phyloP scores from a whole-genome alignment of 2,113 vertebrate genomes.

The Cheirogaleus medius region DNA sequence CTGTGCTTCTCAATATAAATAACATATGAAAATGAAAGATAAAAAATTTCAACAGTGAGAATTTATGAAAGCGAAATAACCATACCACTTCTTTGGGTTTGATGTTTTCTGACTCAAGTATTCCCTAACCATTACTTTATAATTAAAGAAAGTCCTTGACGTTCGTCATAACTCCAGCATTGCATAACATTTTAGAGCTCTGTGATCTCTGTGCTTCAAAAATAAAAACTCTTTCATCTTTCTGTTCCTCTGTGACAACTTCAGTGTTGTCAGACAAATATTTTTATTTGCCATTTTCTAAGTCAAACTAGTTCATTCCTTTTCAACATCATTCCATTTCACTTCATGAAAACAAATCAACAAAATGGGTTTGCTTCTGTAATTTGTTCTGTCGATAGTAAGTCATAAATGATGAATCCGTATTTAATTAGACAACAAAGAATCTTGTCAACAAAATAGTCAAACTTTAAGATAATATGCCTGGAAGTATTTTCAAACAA shows the following conservation, averaged over 20 bases:
- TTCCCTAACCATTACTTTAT: not conserved
- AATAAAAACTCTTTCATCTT: not conserved
- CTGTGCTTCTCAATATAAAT: not conserved
- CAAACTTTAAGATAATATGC: not conserved
- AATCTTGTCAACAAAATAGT: not conserved
- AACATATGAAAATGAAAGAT: not conserved
- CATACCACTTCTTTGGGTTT: not conserved
- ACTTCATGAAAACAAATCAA: not conserved
- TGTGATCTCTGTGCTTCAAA: not conserved
- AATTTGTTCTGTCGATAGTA: not conserved
- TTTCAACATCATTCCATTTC: not conserved
- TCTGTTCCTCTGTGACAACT: not conserved
- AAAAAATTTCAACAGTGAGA: not conserved
- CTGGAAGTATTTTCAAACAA: not conserved
- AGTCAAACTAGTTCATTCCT: not conserved
- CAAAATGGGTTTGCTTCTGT: not conserved
- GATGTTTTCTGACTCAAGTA: not conserved
- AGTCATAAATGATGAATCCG: not conserved
- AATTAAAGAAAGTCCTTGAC: not conserved
- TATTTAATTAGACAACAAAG: not conserved
- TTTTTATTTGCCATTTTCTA: slow-evolving; percentile 8
- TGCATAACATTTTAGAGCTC: not conserved
- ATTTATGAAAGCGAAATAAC: not conserved
- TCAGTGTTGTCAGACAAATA: not conserved
- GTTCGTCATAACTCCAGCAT: not conserved